These are phyloP conservation scores for Formica aserva DNA, from an alignment of 2,888 invertebrate genomes.

Conservation along the genomic window DNA sequence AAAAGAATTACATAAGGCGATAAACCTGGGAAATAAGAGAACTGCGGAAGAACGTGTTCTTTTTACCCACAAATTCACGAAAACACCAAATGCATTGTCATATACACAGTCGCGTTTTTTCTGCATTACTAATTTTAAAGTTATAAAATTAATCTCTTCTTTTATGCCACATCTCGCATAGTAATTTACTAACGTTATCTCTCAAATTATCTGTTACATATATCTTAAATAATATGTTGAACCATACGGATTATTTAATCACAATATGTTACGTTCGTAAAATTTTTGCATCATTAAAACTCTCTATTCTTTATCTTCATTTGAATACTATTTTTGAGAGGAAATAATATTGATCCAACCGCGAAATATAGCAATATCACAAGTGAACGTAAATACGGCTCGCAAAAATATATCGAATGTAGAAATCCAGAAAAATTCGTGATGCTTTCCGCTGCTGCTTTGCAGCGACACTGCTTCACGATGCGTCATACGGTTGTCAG, in stretches of 20 bases:
- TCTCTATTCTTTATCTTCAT: not conserved
- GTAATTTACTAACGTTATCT: not conserved
- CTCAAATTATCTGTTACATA: not conserved
- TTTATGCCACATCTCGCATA: not conserved
- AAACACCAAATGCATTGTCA: not conserved
- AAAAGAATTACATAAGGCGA: not conserved
- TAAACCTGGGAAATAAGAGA: not conserved
- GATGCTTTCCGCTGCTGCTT: not conserved
- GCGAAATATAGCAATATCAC: not conserved
- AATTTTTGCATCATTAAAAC: not conserved
- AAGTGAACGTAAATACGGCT: not conserved
- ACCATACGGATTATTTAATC: not conserved
- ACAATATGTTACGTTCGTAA: not conserved
- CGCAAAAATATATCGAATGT: not conserved
- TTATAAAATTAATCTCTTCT: not conserved
- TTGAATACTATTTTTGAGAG: not conserved
- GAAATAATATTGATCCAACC: not conserved
- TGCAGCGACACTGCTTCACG: not conserved
- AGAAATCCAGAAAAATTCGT: not conserved
- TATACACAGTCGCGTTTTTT: not conserved
- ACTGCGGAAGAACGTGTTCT: not conserved
- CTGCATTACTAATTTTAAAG: not conserved
- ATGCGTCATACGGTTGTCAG: slow-evolving; percentile 5
- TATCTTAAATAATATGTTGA: not conserved
- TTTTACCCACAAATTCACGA: not conserved